These are phyloP conservation scores for Tubulanus polymorphus DNA, from an alignment of 2,888 invertebrate genomes.

Conservation along the genomic window DNA sequence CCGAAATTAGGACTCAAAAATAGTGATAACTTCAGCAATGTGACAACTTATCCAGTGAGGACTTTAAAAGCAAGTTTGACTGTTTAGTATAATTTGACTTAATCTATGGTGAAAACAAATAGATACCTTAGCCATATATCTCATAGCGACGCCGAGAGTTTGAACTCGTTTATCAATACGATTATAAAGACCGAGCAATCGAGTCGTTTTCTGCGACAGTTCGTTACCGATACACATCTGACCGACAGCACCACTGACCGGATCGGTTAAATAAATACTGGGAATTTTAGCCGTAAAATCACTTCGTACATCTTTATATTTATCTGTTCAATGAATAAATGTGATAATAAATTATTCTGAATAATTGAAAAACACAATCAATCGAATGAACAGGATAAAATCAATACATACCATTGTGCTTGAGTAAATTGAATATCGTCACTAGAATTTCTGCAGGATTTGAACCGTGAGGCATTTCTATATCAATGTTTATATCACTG, in stretches of 20 bases:
- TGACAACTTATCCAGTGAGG: no score
- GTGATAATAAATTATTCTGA: no score
- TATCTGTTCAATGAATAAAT: slow-evolving; percentile 25
- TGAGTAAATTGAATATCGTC: slow-evolving; percentile 23
- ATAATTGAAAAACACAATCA: no score
- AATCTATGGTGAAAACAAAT: no score
- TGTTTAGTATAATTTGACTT: no score
- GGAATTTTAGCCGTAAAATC: slow-evolving; percentile 52
- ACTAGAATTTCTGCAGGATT: slow-evolving; percentile 24
- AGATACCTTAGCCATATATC: slow-evolving; percentile 56
- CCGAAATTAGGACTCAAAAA: no score
- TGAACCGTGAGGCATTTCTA: slow-evolving; percentile 28
- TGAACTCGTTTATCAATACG: slow-evolving; percentile 56
- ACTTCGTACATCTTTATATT: slow-evolving; percentile 40
- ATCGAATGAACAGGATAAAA: neutral
- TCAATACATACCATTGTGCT: slow-evolving; percentile 22
- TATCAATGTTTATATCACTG: slow-evolving; percentile 54
- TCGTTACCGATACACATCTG: slow-evolving; percentile 48
- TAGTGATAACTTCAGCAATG: no score
- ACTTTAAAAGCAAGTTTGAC: no score
- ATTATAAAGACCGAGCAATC: slow-evolving; percentile 56
- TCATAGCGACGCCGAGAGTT: slow-evolving; percentile 51
- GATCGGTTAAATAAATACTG: slow-evolving; percentile 42
- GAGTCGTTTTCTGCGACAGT: slow-evolving; percentile 56
- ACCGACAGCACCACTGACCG: slow-evolving; percentile 31